Evolutionary conservation across 2,113 vertebrate species (phyloP).

Genomic region (Dicrurus megarhynchus): DNA sequence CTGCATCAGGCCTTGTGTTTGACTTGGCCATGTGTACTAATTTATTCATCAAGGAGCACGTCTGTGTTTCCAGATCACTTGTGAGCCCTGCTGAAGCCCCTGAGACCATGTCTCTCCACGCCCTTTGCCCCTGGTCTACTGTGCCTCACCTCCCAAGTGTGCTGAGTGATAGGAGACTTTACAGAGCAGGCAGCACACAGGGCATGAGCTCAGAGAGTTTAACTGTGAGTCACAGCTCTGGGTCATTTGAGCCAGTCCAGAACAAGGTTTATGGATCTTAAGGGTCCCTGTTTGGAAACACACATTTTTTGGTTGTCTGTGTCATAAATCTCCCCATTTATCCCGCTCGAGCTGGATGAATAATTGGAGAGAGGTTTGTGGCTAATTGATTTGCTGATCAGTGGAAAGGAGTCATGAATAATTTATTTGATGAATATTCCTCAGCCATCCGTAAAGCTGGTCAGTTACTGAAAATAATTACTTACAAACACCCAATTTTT

Average conservation of each 20-base stretch:
- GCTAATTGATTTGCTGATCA: constrained; percentile 64
- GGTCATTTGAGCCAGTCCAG: not conserved
- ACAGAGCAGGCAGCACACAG: not conserved
- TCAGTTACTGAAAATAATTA: constrained; percentile 47
- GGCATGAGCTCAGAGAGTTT: accelerated
- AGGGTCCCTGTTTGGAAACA: not conserved
- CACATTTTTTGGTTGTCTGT: not conserved
- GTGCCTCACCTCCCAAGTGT: not conserved
- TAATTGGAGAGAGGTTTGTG: constrained; percentile 44
- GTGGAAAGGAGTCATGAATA: constrained; percentile 44
- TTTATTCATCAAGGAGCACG: accelerated
- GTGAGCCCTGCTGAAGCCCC: not conserved
- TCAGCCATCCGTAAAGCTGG: constrained; percentile 23
- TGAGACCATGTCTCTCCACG: accelerated
- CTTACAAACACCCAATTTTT: not conserved
- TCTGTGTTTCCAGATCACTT: not conserved
- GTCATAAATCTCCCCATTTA: constrained; percentile 28
- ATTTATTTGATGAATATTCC: constrained; percentile 31
- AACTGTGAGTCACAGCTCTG: not conserved
- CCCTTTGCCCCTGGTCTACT: accelerated
- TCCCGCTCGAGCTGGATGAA: not conserved
- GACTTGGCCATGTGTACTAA: not conserved
- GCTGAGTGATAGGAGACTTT: not conserved
- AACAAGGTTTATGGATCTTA: not conserved
- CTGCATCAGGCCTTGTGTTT: not conserved